Base-by-base conservation (phyloP, 2,888 invertebrate genomes). In the Scelioninae gen. 1 region DNA sequence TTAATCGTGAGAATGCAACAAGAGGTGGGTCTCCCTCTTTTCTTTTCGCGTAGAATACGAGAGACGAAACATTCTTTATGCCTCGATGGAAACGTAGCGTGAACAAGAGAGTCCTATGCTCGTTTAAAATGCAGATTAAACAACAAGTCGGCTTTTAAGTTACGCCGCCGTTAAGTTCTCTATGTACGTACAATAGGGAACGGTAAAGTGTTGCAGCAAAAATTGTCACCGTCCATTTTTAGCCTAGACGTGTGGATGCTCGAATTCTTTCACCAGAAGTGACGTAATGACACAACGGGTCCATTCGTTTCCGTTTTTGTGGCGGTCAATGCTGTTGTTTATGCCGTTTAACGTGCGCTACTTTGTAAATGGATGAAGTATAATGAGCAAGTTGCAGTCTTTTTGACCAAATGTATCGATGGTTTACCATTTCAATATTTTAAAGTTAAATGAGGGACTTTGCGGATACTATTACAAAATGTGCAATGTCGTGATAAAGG, bases 81-180 rank as follows among this genome's bases (percentile, higher is more conserved):
- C 79, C 69, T 74, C 69, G 82, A 82, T 77, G 77, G 71, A 82
- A 84, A 76, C 69, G 75, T 31, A 79, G 78, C 71, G 72, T 60
- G 76, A 75, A 80, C 69, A 60, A 38, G 72, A 34, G 55, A 71
- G 60, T 72, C 69, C 60, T 79, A 68, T 55, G 75, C 85, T 89
- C 88, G 89, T 89, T 90, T 89, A 89, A 90, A 89, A 90, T 90
- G 90, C 89, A 89, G 89, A 90, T 90, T 88, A 88, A 87, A 80
- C 84, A 81, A 76, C 84, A 86, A 66, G 66, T 85, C 84, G 86
- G 84, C 85, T 85, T 86, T 86, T 80, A 85, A 56, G 71, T 75
- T 62, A 75, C 81, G 82, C 81, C 85, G 82, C 77, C 84, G 84
- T 79, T 56, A 49, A 58, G 63, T 60, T 49, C 38, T 56, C 49